Evolutionary conservation across 2,888 invertebrate species (phyloP).

Genomic region (Oscheius sp.): DNA sequence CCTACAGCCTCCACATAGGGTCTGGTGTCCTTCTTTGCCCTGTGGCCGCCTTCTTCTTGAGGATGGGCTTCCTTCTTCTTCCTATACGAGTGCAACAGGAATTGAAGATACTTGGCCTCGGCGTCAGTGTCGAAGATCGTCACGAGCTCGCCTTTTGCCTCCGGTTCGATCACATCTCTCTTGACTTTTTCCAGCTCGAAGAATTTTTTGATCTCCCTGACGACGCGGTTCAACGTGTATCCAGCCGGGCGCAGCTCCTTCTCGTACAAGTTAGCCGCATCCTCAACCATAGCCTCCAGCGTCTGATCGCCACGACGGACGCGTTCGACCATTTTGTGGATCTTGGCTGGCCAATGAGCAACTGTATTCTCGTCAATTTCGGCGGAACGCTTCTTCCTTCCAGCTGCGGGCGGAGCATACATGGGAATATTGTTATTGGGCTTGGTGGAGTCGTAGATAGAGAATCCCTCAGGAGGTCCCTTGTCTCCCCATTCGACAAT

Average conservation of each 20-base stretch:
- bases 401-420: too few species aligned
- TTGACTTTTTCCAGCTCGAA: too few species aligned
- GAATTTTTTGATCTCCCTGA: not conserved
- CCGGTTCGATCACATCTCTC: too few species aligned
- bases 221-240: not conserved
- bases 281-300: not conserved
- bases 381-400: too few species aligned
- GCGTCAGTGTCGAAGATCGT: slow-evolving; percentile 20
- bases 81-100: not conserved
- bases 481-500: slow-evolving; percentile 6
- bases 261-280: not conserved
- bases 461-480: slow-evolving; percentile 19
- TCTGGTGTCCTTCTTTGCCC: not conserved
- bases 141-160: not conserved
- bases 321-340: not conserved
- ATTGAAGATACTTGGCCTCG: not conserved
- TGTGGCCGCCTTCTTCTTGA: not conserved
- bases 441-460: not conserved
- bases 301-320: too few species aligned
- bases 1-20: slow-evolving; percentile 14
- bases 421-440: too few species aligned
- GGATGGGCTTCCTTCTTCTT: not conserved
- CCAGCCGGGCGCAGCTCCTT: not conserved
- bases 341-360: not conserved
- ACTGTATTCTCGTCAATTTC: not conserved